Base-by-base conservation (phyloP, 2,113 vertebrate species). In the Mesitornis unicolor region DNA sequence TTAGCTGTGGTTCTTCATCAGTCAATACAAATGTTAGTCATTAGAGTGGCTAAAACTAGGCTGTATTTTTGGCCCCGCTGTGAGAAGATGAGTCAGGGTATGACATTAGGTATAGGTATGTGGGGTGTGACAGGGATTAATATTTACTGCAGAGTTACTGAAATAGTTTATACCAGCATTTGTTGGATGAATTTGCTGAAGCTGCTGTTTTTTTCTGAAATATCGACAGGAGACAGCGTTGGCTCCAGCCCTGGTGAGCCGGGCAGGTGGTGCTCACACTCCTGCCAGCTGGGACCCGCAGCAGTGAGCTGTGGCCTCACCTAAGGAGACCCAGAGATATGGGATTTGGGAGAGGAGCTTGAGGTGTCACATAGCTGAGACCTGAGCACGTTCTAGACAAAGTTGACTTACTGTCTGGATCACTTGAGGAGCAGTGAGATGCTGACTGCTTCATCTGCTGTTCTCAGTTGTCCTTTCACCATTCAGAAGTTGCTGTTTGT, bases 1-100 rank as follows among this genome's bases (percentile, higher is more conserved):
- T 91, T 57, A 95, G 78, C 71, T 83, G 67, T 33, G 83, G 47
- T 21, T 91, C 81, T 93, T 91, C 17, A 2, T 96, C 94, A 95
- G 90, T 92, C 95, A 84, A 84, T 94, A 75, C 1, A 4, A 63
- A 91, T 56, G 48, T 78, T 89, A 96, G 86, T 92, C 86, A 91
- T 85, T 85, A 54, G 35, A 47, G 78, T 80, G 81, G 87, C 82
- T 89, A 87, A 94, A 91, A 74, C 63, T 10, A 73, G 84, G 42
- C 65, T 90, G 56, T 38, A 0, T 3, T 64, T 94, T 79, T 95
- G 83, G 71, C 82, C 64, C 84, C 0, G 0, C 59, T 80, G 42
- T 1, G 19, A 73, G 63, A 76, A 93, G 90, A 90, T 87, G 87
- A 84, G 69, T 93, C 87, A 82, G 90, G 70, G 74, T 67, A 83